Base-by-base conservation (phyloP, 2,888 invertebrate species). In the Ceriagrion tenellum region DNA sequence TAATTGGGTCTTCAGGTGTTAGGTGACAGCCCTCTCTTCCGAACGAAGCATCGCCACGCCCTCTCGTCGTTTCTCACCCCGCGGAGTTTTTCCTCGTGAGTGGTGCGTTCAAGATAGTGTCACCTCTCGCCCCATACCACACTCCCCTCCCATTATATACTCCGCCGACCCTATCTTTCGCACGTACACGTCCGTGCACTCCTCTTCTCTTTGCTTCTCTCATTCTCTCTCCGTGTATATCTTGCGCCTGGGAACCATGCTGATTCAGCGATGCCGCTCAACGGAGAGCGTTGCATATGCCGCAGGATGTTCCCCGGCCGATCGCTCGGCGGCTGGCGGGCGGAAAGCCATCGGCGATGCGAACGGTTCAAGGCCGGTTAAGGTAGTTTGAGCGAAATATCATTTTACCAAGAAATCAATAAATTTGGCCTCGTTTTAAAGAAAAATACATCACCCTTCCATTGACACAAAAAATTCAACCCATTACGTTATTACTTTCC, bases 211-310 rank as follows among this genome's bases (percentile, higher is more conserved):
- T 69, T 26, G 13, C 35, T 26, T 16, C 30, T 12, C 30, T 35
- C 35, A 4, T 3, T 35, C 81, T 35, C 81, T 35, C 89, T n/a
- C 55, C 47, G 8, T 47, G 4, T n/a, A 40, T 55, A 55, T 55
- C 55, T 55, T 89, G 55, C 89, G 55, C 89, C 89, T 89, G 89
- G 89, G 89, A 89, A 89, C 89, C 55, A 55, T 55, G 89, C 89
- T 89, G 89, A 89, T 12, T 89, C 89, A 89, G 89, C 89, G 89
- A n/a, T 89, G 89, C 89, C 55, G 23, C 55, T n/a, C 55, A 47
- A 89, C 55, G 26, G 89, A 55, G 55, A 89, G 13, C n/a, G 89
- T 89, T 89, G 89, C 89, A 89, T 89, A 89, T 26, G 55, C 55
- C 89, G 55, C 89, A 89, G 89, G 89, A 89, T 89, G 55, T 47